A percentile compares a stretch with the other conserved stretches of the same genome.
These are phyloP conservation scores for Phalanger gymnotis DNA, from an alignment of 2,797 vertebrate species.

Conservation along the genomic window DNA sequence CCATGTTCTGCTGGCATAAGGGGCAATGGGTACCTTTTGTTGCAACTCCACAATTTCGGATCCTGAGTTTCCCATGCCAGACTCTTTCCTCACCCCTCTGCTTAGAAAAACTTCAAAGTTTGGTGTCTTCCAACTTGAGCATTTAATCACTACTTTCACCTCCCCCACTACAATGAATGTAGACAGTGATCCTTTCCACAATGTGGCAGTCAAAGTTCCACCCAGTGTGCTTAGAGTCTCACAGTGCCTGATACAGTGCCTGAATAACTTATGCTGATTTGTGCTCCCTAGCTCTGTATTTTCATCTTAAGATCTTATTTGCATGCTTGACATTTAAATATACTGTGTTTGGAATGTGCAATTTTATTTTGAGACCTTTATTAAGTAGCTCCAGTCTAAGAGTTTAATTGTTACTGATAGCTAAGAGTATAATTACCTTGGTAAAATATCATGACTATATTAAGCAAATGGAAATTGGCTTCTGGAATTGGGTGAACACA, in stretches of 20 bases:
- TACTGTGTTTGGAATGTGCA: slow-evolving; percentile 75
- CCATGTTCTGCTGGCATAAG: background rate
- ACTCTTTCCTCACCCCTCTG: background rate
- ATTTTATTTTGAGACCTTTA: slow-evolving; percentile 86
- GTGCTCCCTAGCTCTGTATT: slow-evolving; percentile 48
- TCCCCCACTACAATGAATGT: background rate
- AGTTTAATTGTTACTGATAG: slow-evolving; percentile 89
- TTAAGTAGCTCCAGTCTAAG: slow-evolving; percentile 82
- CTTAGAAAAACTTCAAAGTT: background rate
- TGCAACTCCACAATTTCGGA: background rate
- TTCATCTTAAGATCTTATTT: slow-evolving; percentile 69
- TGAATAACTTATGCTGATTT: slow-evolving; percentile 69
- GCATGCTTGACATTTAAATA: slow-evolving; percentile 84
- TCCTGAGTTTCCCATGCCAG: background rate
- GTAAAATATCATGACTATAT: slow-evolving; percentile 89
- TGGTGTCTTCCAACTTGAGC: accelerated
- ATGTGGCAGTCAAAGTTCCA: slow-evolving; percentile 17
- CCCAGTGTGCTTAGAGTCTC: background rate
- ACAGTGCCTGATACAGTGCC: slow-evolving; percentile 48
- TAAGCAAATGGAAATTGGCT: slow-evolving; percentile 87
- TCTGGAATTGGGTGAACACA: slow-evolving; percentile 81
- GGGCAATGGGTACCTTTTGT: background rate
- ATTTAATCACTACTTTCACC: background rate
- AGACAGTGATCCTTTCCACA: slow-evolving; percentile 33
- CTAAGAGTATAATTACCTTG: slow-evolving; percentile 87